Evolutionary conservation across 2,113 vertebrate genomes (phyloP).

Genomic region (Corythornis madagascariensis): DNA sequence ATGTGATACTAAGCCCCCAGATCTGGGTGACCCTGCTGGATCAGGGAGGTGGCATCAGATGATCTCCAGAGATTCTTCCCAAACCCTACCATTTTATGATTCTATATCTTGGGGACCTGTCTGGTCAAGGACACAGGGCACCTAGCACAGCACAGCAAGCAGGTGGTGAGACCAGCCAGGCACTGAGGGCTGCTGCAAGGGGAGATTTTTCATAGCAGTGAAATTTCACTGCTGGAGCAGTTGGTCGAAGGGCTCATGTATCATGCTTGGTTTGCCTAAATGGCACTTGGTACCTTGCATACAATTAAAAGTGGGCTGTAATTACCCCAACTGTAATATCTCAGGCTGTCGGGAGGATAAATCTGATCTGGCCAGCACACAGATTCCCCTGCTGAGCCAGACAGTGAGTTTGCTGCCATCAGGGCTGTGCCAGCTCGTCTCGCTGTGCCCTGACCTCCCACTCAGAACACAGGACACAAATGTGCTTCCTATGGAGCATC

Average conservation of each 20-base stretch:
- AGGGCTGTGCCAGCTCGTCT: fast-evolving
- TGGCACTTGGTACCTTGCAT: not conserved
- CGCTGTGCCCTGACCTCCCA: not conserved
- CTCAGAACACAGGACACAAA: not conserved
- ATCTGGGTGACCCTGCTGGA: too few species aligned
- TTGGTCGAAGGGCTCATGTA: not conserved
- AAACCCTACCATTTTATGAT: too few species aligned
- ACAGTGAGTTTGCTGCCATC: not conserved
- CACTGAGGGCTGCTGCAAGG: fast-evolving
- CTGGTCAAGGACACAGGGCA: fast-evolving
- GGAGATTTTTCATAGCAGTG: not conserved
- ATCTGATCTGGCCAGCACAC: fast-evolving
- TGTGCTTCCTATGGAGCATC: not conserved
- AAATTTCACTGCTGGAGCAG: not conserved
- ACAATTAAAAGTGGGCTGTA: not conserved
- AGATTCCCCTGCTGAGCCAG: not conserved
- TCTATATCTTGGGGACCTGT: fast-evolving
- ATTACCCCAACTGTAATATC: not conserved
- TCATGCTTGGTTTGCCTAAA: not conserved
- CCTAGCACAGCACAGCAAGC: not conserved
- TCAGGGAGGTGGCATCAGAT: too few species aligned
- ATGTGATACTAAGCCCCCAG: too few species aligned
- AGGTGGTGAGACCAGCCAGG: fast-evolving
- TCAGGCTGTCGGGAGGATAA: not conserved
- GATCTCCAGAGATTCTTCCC: too few species aligned